phyloP scores from a whole-genome alignment of 2,888 invertebrate genomes.

The Folsomia candida region DNA sequence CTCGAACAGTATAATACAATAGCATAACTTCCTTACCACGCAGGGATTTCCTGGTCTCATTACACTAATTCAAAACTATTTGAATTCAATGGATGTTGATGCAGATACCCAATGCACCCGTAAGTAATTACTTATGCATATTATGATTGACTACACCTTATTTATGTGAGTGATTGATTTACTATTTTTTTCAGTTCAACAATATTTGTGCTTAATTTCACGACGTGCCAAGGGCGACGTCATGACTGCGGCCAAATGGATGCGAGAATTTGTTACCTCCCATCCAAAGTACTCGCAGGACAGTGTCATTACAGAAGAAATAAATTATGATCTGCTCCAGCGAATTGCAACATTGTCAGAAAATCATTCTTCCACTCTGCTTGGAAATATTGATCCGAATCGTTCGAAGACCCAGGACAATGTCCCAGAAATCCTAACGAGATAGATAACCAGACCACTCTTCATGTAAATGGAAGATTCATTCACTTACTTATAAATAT shows the following conservation, averaged over 20 bases:
- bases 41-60: conserved; percentile 85
- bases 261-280: conserved; percentile 79
- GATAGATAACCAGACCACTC: conserved; percentile 4
- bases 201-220: conserved; percentile 90
- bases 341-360: conserved; percentile 42
- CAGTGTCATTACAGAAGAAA: conserved; percentile 80
- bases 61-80: conserved; percentile 88
- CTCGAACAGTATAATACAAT: too few relatives aligned
- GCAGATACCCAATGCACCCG: conserved; percentile 88
- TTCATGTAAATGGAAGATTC: too few relatives aligned
- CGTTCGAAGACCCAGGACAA: conserved; percentile 79
- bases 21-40: neutral
- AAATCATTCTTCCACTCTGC: conserved; percentile 68
- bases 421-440: conserved; percentile 62
- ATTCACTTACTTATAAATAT: too few relatives aligned
- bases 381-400: conserved; percentile 65
- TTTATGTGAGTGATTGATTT: conserved; percentile 60
- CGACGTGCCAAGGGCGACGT: conserved; percentile 83
- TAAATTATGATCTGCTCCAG: conserved; percentile 82
- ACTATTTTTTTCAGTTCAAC: too few relatives aligned
- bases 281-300: conserved; percentile 91
- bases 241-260: conserved; percentile 91
- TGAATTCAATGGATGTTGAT: conserved; percentile 94
- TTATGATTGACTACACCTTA: neutral
- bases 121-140: conserved; percentile 6